phyloP scores from a whole-genome alignment of 2,113 vertebrate species.

The Cyphotilapia sp. region DNA sequence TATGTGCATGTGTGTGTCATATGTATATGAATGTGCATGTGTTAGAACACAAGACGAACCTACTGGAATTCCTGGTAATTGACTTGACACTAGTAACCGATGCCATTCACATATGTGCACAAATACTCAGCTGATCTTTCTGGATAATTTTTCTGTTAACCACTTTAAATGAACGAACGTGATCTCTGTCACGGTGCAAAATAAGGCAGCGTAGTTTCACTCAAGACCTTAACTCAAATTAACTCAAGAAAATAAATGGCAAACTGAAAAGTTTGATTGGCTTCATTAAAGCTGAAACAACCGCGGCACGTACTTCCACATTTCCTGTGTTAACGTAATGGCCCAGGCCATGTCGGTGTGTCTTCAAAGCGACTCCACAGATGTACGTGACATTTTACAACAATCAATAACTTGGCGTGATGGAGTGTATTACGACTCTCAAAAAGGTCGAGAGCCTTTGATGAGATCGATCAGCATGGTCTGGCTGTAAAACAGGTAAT shows the following conservation, averaged over 20 bases:
- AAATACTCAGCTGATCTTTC: not conserved
- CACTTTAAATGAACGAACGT: not conserved
- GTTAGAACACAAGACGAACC: conserved; percentile 22
- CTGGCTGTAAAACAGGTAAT: conserved; percentile 32
- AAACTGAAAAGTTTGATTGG: not conserved
- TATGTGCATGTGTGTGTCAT: conserved; percentile 5
- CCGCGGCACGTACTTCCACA: not conserved
- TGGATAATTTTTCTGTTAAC: not conserved
- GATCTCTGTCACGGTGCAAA: not conserved
- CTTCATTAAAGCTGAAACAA: not conserved
- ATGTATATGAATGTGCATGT: not conserved
- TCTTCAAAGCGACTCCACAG: not conserved
- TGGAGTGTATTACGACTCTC: conserved; percentile 12
- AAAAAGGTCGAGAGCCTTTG: conserved; percentile 41
- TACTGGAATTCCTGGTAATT: conserved; percentile 14
- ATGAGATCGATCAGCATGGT: conserved; percentile 34
- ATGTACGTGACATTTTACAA: conserved; percentile 24
- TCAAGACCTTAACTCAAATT: not conserved
- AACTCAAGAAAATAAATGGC: not conserved
- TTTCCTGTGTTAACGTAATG: not conserved
- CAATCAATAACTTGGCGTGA: conserved; percentile 34
- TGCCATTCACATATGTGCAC: not conserved
- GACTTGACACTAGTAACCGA: not conserved
- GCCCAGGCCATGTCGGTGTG: not conserved
- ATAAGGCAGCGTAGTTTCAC: not conserved